Conservation (phyloP, 1,140 invertebrate genomes). For the Amphibalanus amphitrite region DNA sequence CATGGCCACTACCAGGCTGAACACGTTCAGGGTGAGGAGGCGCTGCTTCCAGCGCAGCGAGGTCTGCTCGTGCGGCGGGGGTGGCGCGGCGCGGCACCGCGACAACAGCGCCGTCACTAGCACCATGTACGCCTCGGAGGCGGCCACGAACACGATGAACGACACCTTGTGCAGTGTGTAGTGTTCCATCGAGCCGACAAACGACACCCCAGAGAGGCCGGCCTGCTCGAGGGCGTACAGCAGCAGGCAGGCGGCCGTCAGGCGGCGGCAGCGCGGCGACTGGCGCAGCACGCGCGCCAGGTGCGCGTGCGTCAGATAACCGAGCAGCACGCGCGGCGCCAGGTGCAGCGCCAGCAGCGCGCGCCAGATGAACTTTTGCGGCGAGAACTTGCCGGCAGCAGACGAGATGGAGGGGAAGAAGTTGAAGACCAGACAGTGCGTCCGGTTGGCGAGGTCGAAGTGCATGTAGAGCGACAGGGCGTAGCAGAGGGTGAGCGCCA, state of each 20-base stretch:
- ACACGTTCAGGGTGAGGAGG: conserved; percentile 52
- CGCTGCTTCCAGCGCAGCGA: conserved; percentile 56
- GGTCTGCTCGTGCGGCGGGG: conserved; percentile 36
- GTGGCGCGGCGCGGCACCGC: conserved; percentile 30
- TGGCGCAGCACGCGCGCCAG: conserved; percentile 36
- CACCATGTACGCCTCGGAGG: conserved; percentile 69
- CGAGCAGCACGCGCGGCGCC: conserved; percentile 45
- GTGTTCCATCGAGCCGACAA: conserved; percentile 71
- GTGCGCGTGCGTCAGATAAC: conserved; percentile 48
- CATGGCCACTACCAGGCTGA: conserved; percentile 54
- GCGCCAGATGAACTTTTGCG: conserved; percentile 76
- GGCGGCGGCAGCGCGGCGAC: conserved; percentile 34
- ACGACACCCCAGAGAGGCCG: conserved; percentile 59
- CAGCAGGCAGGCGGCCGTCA: conserved; percentile 42
- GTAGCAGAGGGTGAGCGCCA: conserved; percentile 47
- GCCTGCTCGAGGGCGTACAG: conserved; percentile 66
- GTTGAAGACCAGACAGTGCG: conserved; percentile 73
- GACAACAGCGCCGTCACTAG: conserved; percentile 47
- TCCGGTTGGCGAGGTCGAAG: conserved; percentile 62
- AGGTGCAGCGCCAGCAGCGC: conserved; percentile 66
- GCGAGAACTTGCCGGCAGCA: conserved; percentile 74
- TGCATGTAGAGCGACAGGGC: conserved; percentile 59
- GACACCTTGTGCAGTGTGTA: conserved; percentile 74
- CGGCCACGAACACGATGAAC: conserved; percentile 74
- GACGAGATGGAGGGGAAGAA: conserved; percentile 85